These are phyloP conservation scores for Sarcoramphus papa DNA, from an alignment of 2,797 vertebrate genomes.

Conservation along the genomic window DNA sequence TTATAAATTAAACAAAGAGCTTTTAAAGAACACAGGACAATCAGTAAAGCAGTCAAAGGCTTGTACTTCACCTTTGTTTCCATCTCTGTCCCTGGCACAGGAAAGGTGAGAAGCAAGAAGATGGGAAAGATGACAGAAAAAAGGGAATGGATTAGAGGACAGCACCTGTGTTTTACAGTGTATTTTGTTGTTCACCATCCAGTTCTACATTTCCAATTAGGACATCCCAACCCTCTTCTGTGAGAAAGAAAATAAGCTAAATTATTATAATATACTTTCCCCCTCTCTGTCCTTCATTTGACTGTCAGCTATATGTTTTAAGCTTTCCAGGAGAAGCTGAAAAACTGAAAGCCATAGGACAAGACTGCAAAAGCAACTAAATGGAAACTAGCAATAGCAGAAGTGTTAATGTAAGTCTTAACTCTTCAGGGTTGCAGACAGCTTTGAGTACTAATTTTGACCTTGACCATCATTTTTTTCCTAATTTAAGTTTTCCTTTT, in stretches of 20 bases:
- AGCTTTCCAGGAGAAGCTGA: neutral
- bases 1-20: neutral
- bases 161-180: neutral
- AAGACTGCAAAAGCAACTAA: neutral
- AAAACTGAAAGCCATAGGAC: neutral
- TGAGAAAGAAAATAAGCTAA: neutral
- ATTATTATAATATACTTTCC: neutral
- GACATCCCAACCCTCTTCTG: no score
- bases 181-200: neutral
- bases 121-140: neutral
- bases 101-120: neutral
- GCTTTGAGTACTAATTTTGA: neutral
- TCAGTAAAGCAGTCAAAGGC: neutral
- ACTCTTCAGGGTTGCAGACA: neutral
- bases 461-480: neutral
- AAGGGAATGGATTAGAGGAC: neutral
- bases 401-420: neutral
- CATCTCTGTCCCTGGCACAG: neutral
- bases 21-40: neutral
- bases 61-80: neutral
- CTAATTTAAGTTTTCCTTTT: neutral
- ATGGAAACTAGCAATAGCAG: neutral
- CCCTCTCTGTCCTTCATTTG: neutral
- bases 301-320: neutral
- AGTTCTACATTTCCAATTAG: neutral